These are phyloP conservation scores for Antheraea assamensis DNA, from an alignment of 2,888 invertebrate genomes.

Conservation along the genomic window DNA sequence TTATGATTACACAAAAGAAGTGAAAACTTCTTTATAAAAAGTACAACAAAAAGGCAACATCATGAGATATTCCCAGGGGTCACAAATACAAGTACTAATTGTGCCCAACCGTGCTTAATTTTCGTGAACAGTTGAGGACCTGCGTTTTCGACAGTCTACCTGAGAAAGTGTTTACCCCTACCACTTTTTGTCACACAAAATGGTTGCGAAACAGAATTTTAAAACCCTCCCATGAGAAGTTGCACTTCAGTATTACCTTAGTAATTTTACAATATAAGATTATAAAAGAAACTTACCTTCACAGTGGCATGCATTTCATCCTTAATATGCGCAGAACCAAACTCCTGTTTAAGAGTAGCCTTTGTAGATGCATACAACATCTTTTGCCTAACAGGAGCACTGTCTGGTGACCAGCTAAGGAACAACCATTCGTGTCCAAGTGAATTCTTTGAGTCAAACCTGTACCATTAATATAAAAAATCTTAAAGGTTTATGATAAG, in stretches of 20 bases:
- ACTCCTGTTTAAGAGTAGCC: slow-evolving; percentile 97
- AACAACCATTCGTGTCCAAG: slow-evolving; percentile 96
- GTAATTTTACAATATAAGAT: neutral
- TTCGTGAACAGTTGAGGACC: no score
- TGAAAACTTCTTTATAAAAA: no score
- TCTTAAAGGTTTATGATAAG: neutral
- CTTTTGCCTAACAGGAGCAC: slow-evolving; percentile 94
- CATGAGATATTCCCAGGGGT: no score
- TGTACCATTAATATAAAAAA: slow-evolving; percentile 47
- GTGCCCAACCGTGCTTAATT: no score
- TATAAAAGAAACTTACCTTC: slow-evolving; percentile 70
- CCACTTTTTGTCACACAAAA: no score
- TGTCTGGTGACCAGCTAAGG: slow-evolving; percentile 97
- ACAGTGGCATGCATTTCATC: slow-evolving; percentile 96
- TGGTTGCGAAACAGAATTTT: no score
- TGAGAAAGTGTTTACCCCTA: no score
- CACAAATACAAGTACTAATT: no score
- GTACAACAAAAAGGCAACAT: no score
- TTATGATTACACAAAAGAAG: no score
- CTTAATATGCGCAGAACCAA: slow-evolving; percentile 96
- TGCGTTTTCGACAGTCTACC: no score
- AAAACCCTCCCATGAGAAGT: no score
- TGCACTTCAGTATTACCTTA: neutral
- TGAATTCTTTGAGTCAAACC: slow-evolving; percentile 89
- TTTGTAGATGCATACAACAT: slow-evolving; percentile 99